Percentiles rank a stretch among this genome's conserved stretches.
phyloP scores from a whole-genome alignment of 2,113 vertebrate species.

The Plecturocebus donacophilus region DNA sequence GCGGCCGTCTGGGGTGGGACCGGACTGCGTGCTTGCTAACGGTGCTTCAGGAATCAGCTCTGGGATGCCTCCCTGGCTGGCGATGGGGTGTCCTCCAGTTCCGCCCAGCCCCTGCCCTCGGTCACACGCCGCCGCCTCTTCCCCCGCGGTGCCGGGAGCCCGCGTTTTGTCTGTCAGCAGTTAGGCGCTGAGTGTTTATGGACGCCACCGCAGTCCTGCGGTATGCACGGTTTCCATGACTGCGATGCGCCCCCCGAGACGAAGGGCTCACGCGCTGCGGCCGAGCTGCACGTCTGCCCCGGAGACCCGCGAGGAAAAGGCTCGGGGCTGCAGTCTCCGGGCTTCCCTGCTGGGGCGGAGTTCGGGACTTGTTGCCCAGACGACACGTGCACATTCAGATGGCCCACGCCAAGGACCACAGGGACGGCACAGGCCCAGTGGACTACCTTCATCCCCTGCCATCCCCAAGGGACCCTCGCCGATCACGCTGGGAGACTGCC shows the following conservation, averaged over 20 bases:
- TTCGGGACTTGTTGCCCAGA: neutral
- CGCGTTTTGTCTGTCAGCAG: slow-evolving; percentile 70
- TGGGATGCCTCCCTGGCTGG: neutral
- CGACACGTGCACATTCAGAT: neutral
- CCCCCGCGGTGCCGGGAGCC: neutral
- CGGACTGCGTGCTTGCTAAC: neutral
- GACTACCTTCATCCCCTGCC: neutral
- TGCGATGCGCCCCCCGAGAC: neutral
- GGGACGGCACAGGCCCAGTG: rapidly evolving
- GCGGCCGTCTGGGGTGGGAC: neutral
- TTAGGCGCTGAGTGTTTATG: slow-evolving; percentile 66
- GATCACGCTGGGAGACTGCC: neutral
- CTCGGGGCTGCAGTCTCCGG: neutral
- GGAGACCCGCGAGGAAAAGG: neutral
- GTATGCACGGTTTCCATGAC: slow-evolving; percentile 73
- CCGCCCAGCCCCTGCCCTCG: neutral
- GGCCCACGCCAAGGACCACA: neutral
- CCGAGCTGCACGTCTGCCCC: neutral
- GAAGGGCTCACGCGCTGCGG: neutral
- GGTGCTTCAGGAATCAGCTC: neutral
- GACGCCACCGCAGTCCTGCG: slow-evolving; percentile 61
- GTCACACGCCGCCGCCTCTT: slow-evolving; percentile 55
- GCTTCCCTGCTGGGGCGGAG: neutral
- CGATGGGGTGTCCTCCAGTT: neutral
- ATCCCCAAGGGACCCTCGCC: neutral